A percentile compares a stretch with the other conserved stretches of the same genome.
Evolutionary conservation across 2,797 vertebrate species (phyloP).

Genomic region (Cossypha polioptera): DNA sequence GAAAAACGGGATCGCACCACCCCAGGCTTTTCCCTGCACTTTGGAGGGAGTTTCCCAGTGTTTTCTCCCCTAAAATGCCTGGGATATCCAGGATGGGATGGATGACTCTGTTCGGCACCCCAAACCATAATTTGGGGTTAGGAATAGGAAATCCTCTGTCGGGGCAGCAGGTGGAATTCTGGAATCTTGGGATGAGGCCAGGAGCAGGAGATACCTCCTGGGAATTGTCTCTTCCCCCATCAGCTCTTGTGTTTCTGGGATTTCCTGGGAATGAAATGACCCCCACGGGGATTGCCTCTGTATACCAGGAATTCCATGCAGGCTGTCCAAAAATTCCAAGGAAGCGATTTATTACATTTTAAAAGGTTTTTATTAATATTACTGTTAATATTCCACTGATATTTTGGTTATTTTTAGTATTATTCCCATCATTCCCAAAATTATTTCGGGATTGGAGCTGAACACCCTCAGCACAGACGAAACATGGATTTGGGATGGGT

Average conservation of each 20-base stretch:
- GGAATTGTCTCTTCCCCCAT: background rate
- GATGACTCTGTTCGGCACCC: background rate
- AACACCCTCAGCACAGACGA: rapidly evolving
- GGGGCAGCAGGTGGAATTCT: background rate
- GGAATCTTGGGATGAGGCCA: background rate
- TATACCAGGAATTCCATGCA: background rate
- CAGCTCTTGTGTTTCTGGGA: background rate
- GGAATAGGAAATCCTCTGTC: background rate
- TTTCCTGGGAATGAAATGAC: background rate
- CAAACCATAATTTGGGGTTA: background rate
- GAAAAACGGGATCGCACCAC: rapidly evolving
- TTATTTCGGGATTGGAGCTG: background rate
- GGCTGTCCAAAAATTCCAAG: background rate
- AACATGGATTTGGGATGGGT: background rate
- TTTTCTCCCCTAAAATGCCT: background rate
- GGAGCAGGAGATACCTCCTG: background rate
- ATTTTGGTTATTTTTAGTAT: background rate
- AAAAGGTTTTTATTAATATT: background rate
- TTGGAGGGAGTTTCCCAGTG: rapidly evolving
- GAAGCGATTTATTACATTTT: rapidly evolving
- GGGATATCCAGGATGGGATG: background rate
- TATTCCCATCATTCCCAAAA: no score
- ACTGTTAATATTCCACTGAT: rapidly evolving
- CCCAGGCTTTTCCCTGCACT: background rate
- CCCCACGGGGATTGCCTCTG: no score